These are phyloP conservation scores for Cichlasoma orientale DNA, from an alignment of 2,797 vertebrate genomes.

Conservation along the genomic window DNA sequence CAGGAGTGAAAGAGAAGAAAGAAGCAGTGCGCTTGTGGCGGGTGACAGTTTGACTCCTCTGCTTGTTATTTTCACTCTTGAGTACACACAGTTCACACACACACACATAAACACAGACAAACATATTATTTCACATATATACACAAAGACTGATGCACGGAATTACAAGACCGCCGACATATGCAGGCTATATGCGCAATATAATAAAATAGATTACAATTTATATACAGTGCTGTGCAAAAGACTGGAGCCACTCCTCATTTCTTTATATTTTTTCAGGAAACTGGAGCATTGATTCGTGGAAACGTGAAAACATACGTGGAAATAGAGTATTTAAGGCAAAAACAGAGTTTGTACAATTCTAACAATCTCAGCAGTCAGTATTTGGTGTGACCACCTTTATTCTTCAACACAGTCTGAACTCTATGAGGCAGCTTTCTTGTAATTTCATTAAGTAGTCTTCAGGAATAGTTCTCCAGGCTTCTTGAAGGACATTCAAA, in stretches of 20 bases:
- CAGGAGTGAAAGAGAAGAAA: slow-evolving; percentile 50
- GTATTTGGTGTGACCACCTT: neutral
- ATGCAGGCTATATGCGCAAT: neutral
- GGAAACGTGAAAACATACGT: neutral
- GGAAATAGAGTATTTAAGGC: too few relatives aligned
- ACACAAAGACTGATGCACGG: slow-evolving; percentile 6
- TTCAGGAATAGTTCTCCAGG: too few relatives aligned
- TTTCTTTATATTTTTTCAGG: neutral
- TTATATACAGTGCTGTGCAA: neutral
- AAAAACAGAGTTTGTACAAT: neutral
- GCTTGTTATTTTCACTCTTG: slow-evolving; percentile 74
- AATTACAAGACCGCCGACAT: neutral
- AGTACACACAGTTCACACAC: slow-evolving; percentile 46
- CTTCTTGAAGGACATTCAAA: too few relatives aligned
- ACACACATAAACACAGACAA: slow-evolving; percentile 9
- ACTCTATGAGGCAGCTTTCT: too few relatives aligned
- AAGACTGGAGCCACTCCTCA: neutral
- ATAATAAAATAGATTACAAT: neutral
- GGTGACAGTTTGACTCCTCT: slow-evolving; percentile 64
- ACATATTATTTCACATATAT: slow-evolving; percentile 4
- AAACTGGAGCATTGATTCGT: neutral
- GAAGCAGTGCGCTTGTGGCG: slow-evolving; percentile 41
- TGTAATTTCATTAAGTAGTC: too few relatives aligned
- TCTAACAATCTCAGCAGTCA: neutral
- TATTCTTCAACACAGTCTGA: neutral